These are phyloP conservation scores for Pipistrellus kuhlii DNA, from an alignment of 2,797 vertebrate genomes.

Conservation along the genomic window DNA sequence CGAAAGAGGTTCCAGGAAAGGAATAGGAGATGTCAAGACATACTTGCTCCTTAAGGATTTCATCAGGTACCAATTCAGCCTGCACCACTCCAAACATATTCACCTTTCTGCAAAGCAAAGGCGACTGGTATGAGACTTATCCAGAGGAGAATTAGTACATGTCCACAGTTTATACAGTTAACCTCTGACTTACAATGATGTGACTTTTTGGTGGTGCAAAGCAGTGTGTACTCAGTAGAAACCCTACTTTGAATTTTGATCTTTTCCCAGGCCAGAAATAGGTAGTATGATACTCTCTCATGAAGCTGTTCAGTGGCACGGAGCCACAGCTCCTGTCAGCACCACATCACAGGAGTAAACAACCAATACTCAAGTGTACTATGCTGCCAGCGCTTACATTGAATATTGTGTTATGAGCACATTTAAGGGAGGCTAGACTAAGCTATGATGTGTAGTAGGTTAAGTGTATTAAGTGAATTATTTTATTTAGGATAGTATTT, in stretches of 20 bases:
- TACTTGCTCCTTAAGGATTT: neutral
- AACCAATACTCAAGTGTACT: neutral
- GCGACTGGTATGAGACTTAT: neutral
- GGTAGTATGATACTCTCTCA: neutral
- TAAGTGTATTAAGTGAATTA: neutral
- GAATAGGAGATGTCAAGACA: neutral
- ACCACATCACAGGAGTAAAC: neutral
- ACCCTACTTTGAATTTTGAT: no score
- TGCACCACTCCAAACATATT: neutral
- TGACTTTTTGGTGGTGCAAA: neutral
- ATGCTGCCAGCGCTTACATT: neutral
- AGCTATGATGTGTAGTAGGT: neutral
- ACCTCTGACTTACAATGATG: neutral
- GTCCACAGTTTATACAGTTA: conserved; percentile 1
- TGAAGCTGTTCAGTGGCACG: no score
- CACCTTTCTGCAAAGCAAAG: neutral
- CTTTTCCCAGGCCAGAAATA: no score
- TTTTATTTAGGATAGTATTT: neutral
- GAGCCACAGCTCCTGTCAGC: neutral
- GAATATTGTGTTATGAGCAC: neutral
- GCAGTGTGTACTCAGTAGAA: neutral
- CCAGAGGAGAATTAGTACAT: conserved; percentile 32
- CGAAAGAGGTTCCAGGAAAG: neutral
- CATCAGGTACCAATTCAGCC: neutral
- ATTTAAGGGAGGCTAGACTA: neutral